Conservation (phyloP, 2,888 invertebrate species). For the Mesorhabditis belari region DNA sequence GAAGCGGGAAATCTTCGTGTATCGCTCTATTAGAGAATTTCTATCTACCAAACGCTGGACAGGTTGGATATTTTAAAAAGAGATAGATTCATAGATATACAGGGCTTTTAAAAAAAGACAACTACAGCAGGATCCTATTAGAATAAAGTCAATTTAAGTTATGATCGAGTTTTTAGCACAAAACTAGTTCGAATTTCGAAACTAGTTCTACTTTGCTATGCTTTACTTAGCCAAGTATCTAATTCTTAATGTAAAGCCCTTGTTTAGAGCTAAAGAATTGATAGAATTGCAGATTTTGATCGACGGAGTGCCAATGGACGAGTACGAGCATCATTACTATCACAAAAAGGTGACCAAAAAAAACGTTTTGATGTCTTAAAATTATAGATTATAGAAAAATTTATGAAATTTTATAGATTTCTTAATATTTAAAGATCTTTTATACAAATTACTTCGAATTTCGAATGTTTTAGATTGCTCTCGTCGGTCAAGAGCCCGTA, state of each 20-base stretch:
- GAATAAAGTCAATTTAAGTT: too few species aligned
- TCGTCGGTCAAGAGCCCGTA: constrained; percentile 58
- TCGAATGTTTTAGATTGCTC: constrained; percentile 42
- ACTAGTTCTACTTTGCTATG: too few species aligned
- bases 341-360: constrained; percentile 52
- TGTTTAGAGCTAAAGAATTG: not conserved
- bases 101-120: too few species aligned
- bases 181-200: not conserved
- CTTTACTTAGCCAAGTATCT: too few species aligned
- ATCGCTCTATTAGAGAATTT: constrained; percentile 57
- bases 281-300: constrained; percentile 41
- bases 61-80: constrained; percentile 13
- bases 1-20: constrained; percentile 57
- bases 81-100: too few species aligned
- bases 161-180: not conserved
- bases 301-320: constrained; percentile 53
- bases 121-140: too few species aligned
- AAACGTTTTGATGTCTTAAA: not conserved
- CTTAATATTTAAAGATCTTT: not conserved
- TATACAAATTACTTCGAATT: not conserved
- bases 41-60: constrained; percentile 54
- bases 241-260: too few species aligned
- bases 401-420: not conserved
- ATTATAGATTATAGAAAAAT: constrained; percentile 1
- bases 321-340: constrained; percentile 56